Evolutionary conservation across 2,113 vertebrate species (phyloP).

Genomic region (Leptobrachium ailaonicum): DNA sequence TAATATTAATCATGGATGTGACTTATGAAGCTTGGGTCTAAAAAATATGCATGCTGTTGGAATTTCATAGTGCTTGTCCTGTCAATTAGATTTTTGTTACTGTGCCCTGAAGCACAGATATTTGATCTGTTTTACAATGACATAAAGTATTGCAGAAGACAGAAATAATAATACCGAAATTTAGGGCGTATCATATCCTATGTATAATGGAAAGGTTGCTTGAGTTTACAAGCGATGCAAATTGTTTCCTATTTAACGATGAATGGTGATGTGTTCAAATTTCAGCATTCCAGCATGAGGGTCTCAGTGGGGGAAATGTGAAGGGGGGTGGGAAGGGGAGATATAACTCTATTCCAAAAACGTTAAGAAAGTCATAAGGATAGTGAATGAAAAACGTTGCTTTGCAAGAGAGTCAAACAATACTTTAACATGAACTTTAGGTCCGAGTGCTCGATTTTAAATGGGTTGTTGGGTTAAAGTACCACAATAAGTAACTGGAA

Average conservation of each 20-base stretch:
- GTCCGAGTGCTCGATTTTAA: slow-evolving; percentile 8
- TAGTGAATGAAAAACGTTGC: slow-evolving; percentile 31
- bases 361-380: slow-evolving; percentile 16
- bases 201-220: slow-evolving; percentile 15
- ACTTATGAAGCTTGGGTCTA: too few relatives aligned
- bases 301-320: slow-evolving; percentile 40
- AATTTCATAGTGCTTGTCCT: too few relatives aligned
- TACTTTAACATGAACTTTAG: slow-evolving; percentile 35
- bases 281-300: slow-evolving; percentile 36
- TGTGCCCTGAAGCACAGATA: too few relatives aligned
- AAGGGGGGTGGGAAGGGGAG: slow-evolving; percentile 14
- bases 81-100: too few relatives aligned
- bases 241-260: slow-evolving; percentile 40
- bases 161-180: neutral
- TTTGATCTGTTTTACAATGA: too few relatives aligned
- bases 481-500: slow-evolving; percentile 23
- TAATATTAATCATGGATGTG: too few relatives aligned
- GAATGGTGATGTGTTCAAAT: slow-evolving; percentile 22
- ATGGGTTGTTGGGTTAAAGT: slow-evolving; percentile 33
- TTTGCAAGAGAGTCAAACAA: slow-evolving; percentile 41
- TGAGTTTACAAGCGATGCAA: slow-evolving; percentile 6
- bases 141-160: too few relatives aligned
- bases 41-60: too few relatives aligned
- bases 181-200: neutral
- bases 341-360: slow-evolving; percentile 36